phyloP scores from a whole-genome alignment of 1,140 invertebrate species.

The Pseudomyrmex flavicornis region DNA sequence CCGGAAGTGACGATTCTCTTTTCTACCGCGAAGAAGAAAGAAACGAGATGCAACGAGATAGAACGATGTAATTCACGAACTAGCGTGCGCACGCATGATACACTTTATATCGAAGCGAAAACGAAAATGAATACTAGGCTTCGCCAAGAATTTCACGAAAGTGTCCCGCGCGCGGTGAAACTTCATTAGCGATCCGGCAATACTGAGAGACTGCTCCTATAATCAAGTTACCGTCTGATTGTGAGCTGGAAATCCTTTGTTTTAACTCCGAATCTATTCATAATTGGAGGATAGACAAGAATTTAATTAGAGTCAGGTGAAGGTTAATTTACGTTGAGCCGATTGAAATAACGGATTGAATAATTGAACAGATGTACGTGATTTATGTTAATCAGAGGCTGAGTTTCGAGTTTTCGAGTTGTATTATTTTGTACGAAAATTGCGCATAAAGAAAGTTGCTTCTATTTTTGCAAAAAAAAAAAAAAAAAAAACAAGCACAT shows the following conservation, averaged over 20 bases:
- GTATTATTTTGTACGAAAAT: too few relatives aligned
- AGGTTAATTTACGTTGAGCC: too few relatives aligned
- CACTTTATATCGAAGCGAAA: slow-evolving; percentile 8
- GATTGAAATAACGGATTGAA: too few relatives aligned
- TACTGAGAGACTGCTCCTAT: slow-evolving; percentile 9
- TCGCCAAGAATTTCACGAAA: slow-evolving; percentile 13
- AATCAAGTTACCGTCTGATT: slow-evolving; percentile 1
- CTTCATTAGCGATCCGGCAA: slow-evolving; percentile 48
- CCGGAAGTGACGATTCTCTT: slow-evolving; percentile 28
- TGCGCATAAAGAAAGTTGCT: too few relatives aligned
- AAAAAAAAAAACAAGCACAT: too few relatives aligned
- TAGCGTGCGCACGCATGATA: background rate
- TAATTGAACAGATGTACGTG: too few relatives aligned
- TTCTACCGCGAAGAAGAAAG: slow-evolving; percentile 7
- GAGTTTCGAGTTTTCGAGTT: too few relatives aligned
- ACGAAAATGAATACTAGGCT: slow-evolving; percentile 39
- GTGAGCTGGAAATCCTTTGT: slow-evolving; percentile 21
- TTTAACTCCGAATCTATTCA: slow-evolving; percentile 5
- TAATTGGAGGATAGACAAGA: background rate
- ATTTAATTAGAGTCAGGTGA: background rate
- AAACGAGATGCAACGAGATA: background rate
- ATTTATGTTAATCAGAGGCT: too few relatives aligned
- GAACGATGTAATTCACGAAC: background rate
- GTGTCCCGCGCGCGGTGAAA: slow-evolving; percentile 30
- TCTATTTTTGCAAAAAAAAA: too few relatives aligned